A percentile compares a stretch with the other conserved stretches of the same genome.
Conservation (phyloP, 2,113 vertebrate genomes). For the Ctenomys sociabilis region DNA sequence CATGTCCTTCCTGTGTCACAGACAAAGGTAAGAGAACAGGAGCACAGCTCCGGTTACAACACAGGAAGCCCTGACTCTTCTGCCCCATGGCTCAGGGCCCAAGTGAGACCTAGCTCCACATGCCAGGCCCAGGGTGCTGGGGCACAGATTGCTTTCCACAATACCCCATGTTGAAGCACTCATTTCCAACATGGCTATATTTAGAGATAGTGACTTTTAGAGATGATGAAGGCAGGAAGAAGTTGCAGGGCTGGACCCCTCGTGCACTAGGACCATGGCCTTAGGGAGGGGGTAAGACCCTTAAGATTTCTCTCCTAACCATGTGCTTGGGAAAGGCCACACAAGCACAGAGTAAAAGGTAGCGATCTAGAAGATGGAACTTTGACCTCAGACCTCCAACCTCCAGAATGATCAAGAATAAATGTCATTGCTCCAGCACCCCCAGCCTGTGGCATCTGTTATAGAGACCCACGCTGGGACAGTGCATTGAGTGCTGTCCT, state of each 20-base stretch:
- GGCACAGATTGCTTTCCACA: background rate
- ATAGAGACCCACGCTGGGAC: background rate
- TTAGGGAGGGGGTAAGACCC: background rate
- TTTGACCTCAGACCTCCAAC: background rate
- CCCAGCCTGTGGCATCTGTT: background rate
- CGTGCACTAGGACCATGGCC: background rate
- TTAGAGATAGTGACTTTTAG: background rate
- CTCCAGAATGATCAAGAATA: background rate
- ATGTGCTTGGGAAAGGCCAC: background rate
- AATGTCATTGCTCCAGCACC: background rate
- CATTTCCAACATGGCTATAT: background rate
- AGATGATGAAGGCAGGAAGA: background rate
- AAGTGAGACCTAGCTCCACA: background rate
- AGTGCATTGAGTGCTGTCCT: too few species aligned
- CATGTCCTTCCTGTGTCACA: background rate
- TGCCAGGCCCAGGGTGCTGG: background rate
- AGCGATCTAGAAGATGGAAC: background rate
- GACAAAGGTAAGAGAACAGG: background rate
- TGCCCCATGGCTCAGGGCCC: background rate
- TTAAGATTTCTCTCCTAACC: background rate
- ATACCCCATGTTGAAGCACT: background rate
- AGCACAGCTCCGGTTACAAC: background rate
- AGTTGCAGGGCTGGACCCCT: background rate
- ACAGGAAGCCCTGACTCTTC: background rate
- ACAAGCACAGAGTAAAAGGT: background rate